Conservation (phyloP, 2,888 invertebrate genomes). For the Allygus modestus region DNA sequence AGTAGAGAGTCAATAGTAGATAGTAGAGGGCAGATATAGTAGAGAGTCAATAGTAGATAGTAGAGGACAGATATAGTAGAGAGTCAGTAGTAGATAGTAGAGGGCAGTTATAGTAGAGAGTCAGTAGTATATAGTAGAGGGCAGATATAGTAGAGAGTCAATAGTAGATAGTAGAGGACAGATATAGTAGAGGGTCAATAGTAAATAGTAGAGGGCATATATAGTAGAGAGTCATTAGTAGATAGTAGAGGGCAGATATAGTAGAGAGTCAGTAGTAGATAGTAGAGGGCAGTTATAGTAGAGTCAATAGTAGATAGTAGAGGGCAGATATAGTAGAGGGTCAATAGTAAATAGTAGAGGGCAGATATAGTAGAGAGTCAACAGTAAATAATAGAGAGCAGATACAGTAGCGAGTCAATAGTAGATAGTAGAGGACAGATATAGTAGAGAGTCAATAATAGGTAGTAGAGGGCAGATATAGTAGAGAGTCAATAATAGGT, state of each 20-base stretch:
- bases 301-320: neutral
- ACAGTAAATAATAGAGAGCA: neutral
- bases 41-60: neutral
- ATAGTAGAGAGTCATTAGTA: neutral
- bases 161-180: neutral
- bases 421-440: neutral
- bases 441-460: neutral
- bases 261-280: neutral
- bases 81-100: neutral
- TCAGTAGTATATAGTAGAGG: neutral
- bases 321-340: neutral
- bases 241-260: neutral
- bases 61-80: neutral
- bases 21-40: neutral
- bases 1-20: neutral
- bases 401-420: neutral
- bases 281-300: neutral
- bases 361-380: neutral
- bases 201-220: neutral
- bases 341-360: neutral
- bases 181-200: neutral
- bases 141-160: neutral
- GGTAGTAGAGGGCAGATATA: neutral
- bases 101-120: neutral
- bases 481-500: no score